Conservation (phyloP, 2,797 vertebrate genomes). For the Sternarchorhynchus goeldii region DNA sequence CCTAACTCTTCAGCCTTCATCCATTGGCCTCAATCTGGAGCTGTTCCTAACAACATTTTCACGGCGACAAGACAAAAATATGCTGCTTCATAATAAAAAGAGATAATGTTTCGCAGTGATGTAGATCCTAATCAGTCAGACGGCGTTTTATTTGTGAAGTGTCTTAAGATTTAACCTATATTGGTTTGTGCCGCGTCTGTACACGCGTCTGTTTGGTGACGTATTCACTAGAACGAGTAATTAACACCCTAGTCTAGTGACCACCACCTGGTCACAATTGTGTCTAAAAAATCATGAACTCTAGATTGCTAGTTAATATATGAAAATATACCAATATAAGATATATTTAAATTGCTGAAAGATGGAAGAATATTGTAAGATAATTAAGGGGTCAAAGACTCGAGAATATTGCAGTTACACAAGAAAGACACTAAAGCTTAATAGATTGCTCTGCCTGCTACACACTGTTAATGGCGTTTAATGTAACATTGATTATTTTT, state of each 20-base stretch:
- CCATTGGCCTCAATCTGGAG: not conserved
- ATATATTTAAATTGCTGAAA: not conserved
- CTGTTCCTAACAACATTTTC: too few species aligned
- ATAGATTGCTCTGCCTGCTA: slow-evolving; percentile 34
- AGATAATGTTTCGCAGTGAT: not conserved
- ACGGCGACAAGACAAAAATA: too few species aligned
- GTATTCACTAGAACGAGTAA: not conserved
- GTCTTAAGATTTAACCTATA: too few species aligned
- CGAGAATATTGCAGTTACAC: not conserved
- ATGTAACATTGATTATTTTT: slow-evolving; percentile 43
- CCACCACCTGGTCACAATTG: too few species aligned
- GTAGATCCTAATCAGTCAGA: not conserved
- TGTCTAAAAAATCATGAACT: too few species aligned
- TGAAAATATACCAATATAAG: not conserved
- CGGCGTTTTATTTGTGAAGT: too few species aligned
- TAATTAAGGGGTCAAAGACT: not conserved
- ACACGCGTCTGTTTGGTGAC: not conserved
- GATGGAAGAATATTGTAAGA: too few species aligned
- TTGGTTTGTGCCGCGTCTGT: not conserved
- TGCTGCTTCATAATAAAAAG: not conserved
- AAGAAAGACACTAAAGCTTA: not conserved
- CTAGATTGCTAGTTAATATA: not conserved
- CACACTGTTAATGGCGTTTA: slow-evolving; percentile 42
- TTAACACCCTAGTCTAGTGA: not conserved
- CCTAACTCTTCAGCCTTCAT: not conserved